Percentiles rank a stretch among this genome's conserved stretches.
Evolutionary conservation across 2,888 invertebrate genomes (phyloP).

Genomic region (Phyllotreta striolata): DNA sequence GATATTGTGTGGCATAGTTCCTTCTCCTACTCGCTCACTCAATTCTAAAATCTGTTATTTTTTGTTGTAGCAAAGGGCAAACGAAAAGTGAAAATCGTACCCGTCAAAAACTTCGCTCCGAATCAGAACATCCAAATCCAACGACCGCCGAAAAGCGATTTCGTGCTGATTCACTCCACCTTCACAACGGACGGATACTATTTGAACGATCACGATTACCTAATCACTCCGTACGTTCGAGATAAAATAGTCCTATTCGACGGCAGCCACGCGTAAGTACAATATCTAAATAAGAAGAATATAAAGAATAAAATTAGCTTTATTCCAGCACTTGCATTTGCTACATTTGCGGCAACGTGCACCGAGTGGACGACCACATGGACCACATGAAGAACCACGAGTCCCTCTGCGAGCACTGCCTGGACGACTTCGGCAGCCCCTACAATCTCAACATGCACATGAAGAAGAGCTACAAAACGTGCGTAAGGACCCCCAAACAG

Average conservation of each 20-base stretch:
- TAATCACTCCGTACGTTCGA: conserved; percentile 41
- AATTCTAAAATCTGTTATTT: too few species aligned
- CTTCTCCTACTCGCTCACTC: too few species aligned
- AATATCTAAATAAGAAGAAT: too few species aligned
- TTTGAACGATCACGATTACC: conserved; percentile 48
- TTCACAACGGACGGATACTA: conserved; percentile 43
- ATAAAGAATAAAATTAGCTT: background rate
- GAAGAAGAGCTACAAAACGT: conserved; percentile 31
- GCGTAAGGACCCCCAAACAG: conserved; percentile 32
- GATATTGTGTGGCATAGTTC: too few species aligned
- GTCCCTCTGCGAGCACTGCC: conserved; percentile 36
- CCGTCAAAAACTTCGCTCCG: background rate
- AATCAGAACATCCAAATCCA: background rate
- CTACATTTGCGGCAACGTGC: conserved; percentile 35
- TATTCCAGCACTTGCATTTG: conserved; percentile 34
- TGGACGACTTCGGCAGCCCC: conserved; percentile 38
- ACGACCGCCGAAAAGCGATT: conserved; percentile 13
- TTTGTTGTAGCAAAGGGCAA: too few species aligned
- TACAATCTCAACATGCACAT: conserved; percentile 45
- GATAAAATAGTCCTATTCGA: conserved; percentile 37
- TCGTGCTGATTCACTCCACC: conserved; percentile 34
- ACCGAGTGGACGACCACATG: conserved; percentile 32
- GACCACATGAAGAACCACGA: conserved; percentile 43
- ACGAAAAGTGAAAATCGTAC: background rate
- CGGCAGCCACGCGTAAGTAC: conserved; percentile 17